Evolutionary conservation across 2,797 vertebrate genomes (phyloP), one percentile per base, ranked within the genome.

Genomic region (Gymnodraco acuticeps): DNA sequence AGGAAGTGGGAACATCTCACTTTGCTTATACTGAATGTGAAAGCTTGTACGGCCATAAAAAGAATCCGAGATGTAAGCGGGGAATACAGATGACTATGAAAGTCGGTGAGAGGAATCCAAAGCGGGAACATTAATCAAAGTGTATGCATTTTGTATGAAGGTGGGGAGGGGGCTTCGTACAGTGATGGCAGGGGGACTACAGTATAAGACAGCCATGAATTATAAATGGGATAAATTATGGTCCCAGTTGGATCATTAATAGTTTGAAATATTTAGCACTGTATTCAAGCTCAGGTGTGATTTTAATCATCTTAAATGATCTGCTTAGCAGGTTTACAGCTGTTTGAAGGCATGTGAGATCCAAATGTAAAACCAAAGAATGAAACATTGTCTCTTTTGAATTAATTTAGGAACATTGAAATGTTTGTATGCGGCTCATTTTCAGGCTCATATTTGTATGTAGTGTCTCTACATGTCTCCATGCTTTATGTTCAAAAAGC

Each of bases 131-230:
- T 88, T 86, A 83, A 89, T 93, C 80, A 90, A 48, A 79, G 27
- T 3, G 13, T 61, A 79, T 92, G 72, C 61, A 93, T 92, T 87
- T 91, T 90, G 70, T 51, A 92, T 90, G 88, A 90, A 78, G 60
- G 38, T 54, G 52, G 64, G 53, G 19, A n/a, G 51, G 81, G 64
- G 66, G 62, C 41, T 68, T 20, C 27, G 27, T 67, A 50, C 69
- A 48, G 69, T 51, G 65, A 52, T 19, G 50, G 23, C 63, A 47
- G 42, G n/a, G 61, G 50, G 77, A 67, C 80, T 23, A 64, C 69
- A 65, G 70, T 47, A 53, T 50, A 68, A 73, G 78, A 73, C 54
- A 20, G 65, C n/a, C 1, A 70, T 93, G 52, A 89, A 92, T 92
- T 83, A 91, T 92, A 43, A 64, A 90, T 86, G 46, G 81, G 81